Base-by-base conservation (phyloP, 2,113 vertebrate genomes). In the Pachypanchax playfairii region DNA sequence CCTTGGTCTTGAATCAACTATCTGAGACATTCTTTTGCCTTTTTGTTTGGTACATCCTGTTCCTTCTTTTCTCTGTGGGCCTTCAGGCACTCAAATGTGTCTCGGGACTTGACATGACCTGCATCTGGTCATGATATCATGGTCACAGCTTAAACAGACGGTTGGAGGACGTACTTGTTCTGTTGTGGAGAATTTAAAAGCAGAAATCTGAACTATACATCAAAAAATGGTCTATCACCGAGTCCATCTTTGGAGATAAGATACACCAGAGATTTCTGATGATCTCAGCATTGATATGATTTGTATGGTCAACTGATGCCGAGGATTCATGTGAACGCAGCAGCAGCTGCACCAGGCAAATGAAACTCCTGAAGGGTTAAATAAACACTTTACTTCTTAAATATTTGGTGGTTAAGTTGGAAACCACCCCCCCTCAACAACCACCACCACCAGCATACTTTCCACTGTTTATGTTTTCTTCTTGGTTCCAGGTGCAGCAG, bases 41-140 rank as follows among this genome's bases (percentile, higher is more conserved):
- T 62, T 56, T 39, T 38, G 61, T 42, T 42, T 39, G n/a, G 56
- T 57, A 87, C 79, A 70, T 88, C 82, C 77, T 80, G 80, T 77
- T 75, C 65, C 50, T 62, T 60, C 33, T 18, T 20, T 39, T 43
- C 42, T 49, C 57, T 62, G 41, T 55, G 14, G 58, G 49, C 56
- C 60, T 44, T 61, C n/a, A 41, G 36, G 36, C 51, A 14, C 28
- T 64, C 15, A 3, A 14, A 25, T 39, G 1, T 44, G 35, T 60
- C 31, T 41, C 17, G 17, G 54, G 58, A 66, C 60, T n/a, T 33
- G 63, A 59, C 43, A 59, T 31, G 59, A 59, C 68, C 28, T 69
- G 72, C 13, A 29, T 69, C 65, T 39, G 31, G 22, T 41, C 46
- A 26, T 44, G 54, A 49, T 29, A 31, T 39, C 51, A 53, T 28